Evolutionary conservation across 2,797 vertebrate species (phyloP).

Genomic region (Pyrocephalus nanus): DNA sequence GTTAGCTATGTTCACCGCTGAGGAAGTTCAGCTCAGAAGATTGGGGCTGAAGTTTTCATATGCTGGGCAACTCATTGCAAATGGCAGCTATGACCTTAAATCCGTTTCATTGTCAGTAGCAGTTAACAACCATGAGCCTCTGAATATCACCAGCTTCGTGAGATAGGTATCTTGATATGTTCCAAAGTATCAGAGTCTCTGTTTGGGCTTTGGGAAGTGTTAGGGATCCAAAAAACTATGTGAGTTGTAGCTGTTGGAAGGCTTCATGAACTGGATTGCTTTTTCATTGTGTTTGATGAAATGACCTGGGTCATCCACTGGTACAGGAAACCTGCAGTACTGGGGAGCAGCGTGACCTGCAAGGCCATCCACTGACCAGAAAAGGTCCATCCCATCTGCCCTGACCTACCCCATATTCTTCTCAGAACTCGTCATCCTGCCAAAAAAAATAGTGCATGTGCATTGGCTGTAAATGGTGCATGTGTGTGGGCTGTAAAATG

Average conservation of each 20-base stretch:
- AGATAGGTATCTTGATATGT: background rate
- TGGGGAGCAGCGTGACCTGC: background rate
- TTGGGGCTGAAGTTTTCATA: rapidly evolving
- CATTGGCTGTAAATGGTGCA: background rate
- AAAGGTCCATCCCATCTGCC: background rate
- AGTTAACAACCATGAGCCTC: background rate
- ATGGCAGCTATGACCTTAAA: background rate
- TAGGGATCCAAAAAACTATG: background rate
- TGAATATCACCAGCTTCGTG: background rate
- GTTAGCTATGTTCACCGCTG: background rate
- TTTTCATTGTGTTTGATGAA: background rate
- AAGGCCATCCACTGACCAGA: background rate
- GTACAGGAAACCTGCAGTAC: background rate
- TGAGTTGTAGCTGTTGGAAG: background rate
- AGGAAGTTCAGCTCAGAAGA: background rate
- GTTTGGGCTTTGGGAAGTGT: background rate
- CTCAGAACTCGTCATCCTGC: background rate
- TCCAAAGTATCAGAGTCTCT: background rate
- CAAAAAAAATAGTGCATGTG: background rate
- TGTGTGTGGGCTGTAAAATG: background rate
- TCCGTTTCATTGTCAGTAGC: background rate
- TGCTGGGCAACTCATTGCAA: background rate
- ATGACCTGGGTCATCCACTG: background rate
- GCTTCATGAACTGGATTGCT: background rate
- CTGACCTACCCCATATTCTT: background rate